phyloP scores from a whole-genome alignment of 2,113 vertebrate genomes.

The Gila orcuttii region DNA sequence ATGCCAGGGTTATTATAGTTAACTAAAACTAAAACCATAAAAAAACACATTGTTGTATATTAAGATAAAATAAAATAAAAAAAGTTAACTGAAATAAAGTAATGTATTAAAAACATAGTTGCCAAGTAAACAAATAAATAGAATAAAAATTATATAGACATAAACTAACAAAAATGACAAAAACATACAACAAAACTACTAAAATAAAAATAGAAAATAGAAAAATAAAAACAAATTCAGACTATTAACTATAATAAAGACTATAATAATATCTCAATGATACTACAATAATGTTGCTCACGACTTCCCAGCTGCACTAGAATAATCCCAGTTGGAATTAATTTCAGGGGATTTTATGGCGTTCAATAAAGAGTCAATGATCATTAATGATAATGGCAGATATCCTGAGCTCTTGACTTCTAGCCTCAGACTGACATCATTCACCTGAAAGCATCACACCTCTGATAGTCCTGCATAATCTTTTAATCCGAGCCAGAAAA shows the following conservation, averaged over 20 bases:
- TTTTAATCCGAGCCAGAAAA: slow-evolving; percentile 23
- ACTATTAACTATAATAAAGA: slow-evolving; percentile 4
- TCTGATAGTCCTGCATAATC: slow-evolving; percentile 15
- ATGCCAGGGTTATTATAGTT: neutral
- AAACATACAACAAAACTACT: neutral
- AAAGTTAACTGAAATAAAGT: neutral
- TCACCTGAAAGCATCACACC: slow-evolving; percentile 20
- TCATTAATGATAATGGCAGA: slow-evolving; percentile 11
- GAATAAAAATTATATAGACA: no score
- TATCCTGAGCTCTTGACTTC: neutral
- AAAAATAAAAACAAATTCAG: neutral
- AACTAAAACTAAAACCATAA: no score
- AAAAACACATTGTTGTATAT: no score
- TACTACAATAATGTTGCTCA: neutral
- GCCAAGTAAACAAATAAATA: no score
- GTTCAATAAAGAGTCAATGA: neutral
- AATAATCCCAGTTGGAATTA: neutral
- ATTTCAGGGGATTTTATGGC: neutral
- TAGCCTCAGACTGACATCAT: slow-evolving; percentile 8
- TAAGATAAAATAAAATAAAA: no score
- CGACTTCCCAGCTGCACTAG: neutral
- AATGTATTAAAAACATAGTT: neutral
- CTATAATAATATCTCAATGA: slow-evolving; percentile 21
- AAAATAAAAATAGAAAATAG: neutral
- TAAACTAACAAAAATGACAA: neutral